Evolutionary conservation across 2,797 vertebrate genomes (phyloP).

Genomic region (Morelia viridis): DNA sequence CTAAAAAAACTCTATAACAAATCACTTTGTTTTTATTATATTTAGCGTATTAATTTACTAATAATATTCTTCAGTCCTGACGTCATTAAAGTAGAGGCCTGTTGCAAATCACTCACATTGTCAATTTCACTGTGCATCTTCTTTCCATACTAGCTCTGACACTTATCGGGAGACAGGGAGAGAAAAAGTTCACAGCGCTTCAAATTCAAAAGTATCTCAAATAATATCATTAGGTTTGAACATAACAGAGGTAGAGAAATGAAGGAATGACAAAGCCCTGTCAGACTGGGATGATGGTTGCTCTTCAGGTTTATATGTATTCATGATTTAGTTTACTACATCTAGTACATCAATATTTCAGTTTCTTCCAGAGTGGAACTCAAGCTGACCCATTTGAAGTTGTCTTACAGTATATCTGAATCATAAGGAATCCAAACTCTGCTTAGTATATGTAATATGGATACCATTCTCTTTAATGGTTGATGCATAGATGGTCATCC

Average conservation of each 20-base stretch:
- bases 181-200: background rate
- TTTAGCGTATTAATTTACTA: slow-evolving; percentile 27
- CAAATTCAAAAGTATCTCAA: background rate
- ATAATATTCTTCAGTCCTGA: slow-evolving; percentile 14
- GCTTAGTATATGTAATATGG: background rate
- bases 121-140: slow-evolving; percentile 24
- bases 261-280: background rate
- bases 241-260: background rate
- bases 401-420: background rate
- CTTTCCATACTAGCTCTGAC: slow-evolving; percentile 4
- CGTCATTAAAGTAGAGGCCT: background rate
- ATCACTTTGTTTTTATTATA: slow-evolving; percentile 10
- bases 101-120: slow-evolving; percentile 28
- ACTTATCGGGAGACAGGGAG: background rate
- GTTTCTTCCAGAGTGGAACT: background rate
- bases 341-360: background rate
- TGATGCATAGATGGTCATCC: background rate
- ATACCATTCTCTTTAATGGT: background rate
- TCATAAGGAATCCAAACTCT: background rate
- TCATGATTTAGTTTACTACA: background rate
- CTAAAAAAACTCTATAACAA: slow-evolving; percentile 21
- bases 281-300: background rate
- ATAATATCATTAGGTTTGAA: background rate
- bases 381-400: background rate
- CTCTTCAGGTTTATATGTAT: background rate